Evolutionary conservation across 2,888 invertebrate species (phyloP).

Genomic region (Erynnis tages): DNA sequence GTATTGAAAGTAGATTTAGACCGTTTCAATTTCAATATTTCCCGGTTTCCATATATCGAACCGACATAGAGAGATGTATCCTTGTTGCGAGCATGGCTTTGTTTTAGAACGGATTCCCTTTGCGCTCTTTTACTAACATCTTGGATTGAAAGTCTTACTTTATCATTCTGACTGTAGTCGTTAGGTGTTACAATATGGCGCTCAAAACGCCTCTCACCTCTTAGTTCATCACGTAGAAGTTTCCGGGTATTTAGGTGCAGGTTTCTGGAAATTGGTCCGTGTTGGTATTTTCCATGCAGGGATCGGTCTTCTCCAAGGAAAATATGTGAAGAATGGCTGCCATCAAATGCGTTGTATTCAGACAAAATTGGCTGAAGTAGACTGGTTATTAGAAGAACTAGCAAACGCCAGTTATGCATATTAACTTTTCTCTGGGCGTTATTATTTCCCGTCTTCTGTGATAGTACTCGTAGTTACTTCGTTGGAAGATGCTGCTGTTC

Average conservation of each 20-base stretch:
- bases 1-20: neutral
- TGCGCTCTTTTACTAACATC: neutral
- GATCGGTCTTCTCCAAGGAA: conserved; percentile 36
- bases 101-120: neutral
- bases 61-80: neutral
- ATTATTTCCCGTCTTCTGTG: conserved; percentile 42
- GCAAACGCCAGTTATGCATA: conserved; percentile 78
- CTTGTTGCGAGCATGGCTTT: neutral
- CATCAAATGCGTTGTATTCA: conserved; percentile 64
- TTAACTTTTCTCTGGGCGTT: conserved; percentile 55
- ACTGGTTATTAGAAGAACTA: conserved; percentile 67
- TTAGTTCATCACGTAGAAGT: neutral
- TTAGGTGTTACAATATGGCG: neutral
- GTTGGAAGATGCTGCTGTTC: conserved; percentile 61
- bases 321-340: conserved; percentile 47
- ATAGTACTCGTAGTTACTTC: conserved; percentile 45
- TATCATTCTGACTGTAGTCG: neutral
- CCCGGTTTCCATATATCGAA: neutral
- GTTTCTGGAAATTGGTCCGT: neutral
- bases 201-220: neutral
- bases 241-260: neutral
- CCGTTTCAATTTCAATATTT: neutral
- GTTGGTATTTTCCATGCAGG: conserved; percentile 1
- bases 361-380: conserved; percentile 62
- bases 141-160: neutral